phyloP scores from a whole-genome alignment of 2,888 invertebrate species.

The Tethea ocularis region DNA sequence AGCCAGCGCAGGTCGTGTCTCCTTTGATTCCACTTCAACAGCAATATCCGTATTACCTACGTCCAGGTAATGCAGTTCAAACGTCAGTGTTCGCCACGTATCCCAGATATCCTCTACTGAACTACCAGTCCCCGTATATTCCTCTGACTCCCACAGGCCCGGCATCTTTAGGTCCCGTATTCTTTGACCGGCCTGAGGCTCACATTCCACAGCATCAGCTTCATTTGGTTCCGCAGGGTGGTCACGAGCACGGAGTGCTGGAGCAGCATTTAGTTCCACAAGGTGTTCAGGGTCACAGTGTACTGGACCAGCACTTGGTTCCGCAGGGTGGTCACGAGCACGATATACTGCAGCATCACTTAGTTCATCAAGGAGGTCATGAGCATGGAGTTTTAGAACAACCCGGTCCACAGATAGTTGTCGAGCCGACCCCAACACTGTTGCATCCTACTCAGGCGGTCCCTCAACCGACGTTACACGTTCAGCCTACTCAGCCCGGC shows the following conservation, averaged over 20 bases:
- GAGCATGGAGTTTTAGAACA: slow-evolving; percentile 51
- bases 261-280: slow-evolving; percentile 47
- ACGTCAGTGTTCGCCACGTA: slow-evolving; percentile 74
- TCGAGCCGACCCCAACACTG: slow-evolving; percentile 44
- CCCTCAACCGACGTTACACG: slow-evolving; percentile 29
- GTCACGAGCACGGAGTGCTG: slow-evolving; percentile 21
- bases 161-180: slow-evolving; percentile 41
- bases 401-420: slow-evolving; percentile 35
- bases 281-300: slow-evolving; percentile 20
- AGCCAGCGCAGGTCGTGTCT: slow-evolving; percentile 47
- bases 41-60: slow-evolving; percentile 65
- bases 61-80: slow-evolving; percentile 75
- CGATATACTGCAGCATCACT: slow-evolving; percentile 50
- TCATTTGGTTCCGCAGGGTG: slow-evolving; percentile 49
- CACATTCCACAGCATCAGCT: slow-evolving; percentile 57
- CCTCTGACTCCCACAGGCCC: slow-evolving; percentile 40
- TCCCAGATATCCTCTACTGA: slow-evolving; percentile 70
- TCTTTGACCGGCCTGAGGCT: slow-evolving; percentile 47
- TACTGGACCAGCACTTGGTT: neutral
- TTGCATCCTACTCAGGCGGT: slow-evolving; percentile 43
- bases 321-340: slow-evolving; percentile 31
- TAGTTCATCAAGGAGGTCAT: slow-evolving; percentile 44
- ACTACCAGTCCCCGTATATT: slow-evolving; percentile 56
- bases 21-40: slow-evolving; percentile 47
- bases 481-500: slow-evolving; percentile 37